Evolutionary conservation across 2,113 vertebrate species (phyloP), one percentile per base, ranked within the genome.

Genomic region (Oreocharis arfaki): DNA sequence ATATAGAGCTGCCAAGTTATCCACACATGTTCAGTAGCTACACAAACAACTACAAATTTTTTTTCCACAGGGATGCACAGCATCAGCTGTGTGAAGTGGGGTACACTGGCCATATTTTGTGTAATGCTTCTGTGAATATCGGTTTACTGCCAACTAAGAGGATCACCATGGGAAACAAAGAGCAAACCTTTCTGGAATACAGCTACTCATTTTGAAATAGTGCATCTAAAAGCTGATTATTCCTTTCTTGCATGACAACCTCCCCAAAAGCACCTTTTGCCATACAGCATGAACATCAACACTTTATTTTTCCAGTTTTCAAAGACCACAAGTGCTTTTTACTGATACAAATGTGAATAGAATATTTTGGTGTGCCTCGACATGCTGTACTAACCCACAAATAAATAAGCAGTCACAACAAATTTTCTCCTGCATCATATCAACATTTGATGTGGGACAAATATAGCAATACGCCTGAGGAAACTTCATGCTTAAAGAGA

Each of bases 381-480:
- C 59, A 80, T 55, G 35, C 32, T 89, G 86, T 84, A 64, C 49
- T 95, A 96, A 92, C 91, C 52, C 47, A n/a, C 80, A 78, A 96
- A 94, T 87, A 96, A 97, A 91, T 68, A 96, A 97, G 61, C 79
- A 93, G 91, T 94, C 47, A 39, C 46, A 74, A 57, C 15, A 77
- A 93, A 82, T 92, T 94, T 94, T 86, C 82, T 82, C 39, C 63
- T 88, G 69, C 24, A 12, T 95, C 87, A 94, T 69, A 84, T 95
- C 92, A 95, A 71, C 82, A 77, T 96, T 97, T 97, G 95, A 95
- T 78, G 86, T 93, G 64, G 42, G 76, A 96, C 81, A 96, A 97
- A 96, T 97, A 96, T 84, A 97, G 92, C 84, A 96, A 92, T 90
- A 93, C 77, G 82, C 39, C 93, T 84, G 60, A 88, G 87, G 76